These are phyloP conservation scores for Eupeodes luniger DNA, from an alignment of 2,888 invertebrate species.

Conservation along the genomic window DNA sequence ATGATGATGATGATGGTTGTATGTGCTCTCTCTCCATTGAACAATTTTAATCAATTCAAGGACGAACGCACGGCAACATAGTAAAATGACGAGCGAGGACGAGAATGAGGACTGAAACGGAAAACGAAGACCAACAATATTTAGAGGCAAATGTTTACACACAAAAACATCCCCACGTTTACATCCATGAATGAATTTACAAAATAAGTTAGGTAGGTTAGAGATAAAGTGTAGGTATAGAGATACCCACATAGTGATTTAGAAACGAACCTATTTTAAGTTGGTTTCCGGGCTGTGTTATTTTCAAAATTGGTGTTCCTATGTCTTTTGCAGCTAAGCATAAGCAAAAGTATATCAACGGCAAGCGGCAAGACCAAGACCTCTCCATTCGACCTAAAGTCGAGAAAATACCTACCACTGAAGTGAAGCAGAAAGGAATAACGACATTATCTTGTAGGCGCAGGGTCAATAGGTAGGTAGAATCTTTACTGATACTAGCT, in stretches of 20 bases:
- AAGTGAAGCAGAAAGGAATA: constrained; percentile 9
- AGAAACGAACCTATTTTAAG: background rate
- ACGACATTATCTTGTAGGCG: constrained; percentile 50
- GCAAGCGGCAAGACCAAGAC: background rate
- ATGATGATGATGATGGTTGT: constrained; percentile 37
- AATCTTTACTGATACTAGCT: background rate
- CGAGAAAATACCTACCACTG: background rate
- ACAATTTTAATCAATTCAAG: constrained; percentile 73
- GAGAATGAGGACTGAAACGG: constrained; percentile 6
- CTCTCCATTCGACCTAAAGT: background rate
- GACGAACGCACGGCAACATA: constrained; percentile 59
- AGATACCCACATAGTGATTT: too few relatives aligned
- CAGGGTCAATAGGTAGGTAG: constrained; percentile 5
- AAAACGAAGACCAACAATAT: constrained; percentile 10
- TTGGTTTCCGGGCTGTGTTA: constrained; percentile 15
- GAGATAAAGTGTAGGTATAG: background rate
- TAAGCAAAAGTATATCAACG: background rate
- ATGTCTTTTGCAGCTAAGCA: background rate
- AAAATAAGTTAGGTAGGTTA: background rate
- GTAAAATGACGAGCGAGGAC: constrained; percentile 22
- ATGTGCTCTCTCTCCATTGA: constrained; percentile 52
- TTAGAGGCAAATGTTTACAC: constrained; percentile 47
- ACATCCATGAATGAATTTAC: constrained; percentile 29
- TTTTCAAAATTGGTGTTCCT: constrained; percentile 3
- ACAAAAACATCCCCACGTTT: constrained; percentile 47